Evolutionary conservation across 2,113 vertebrate genomes (phyloP), one percentile per base, ranked within the genome.

Genomic region (Aviceda subcristata): DNA sequence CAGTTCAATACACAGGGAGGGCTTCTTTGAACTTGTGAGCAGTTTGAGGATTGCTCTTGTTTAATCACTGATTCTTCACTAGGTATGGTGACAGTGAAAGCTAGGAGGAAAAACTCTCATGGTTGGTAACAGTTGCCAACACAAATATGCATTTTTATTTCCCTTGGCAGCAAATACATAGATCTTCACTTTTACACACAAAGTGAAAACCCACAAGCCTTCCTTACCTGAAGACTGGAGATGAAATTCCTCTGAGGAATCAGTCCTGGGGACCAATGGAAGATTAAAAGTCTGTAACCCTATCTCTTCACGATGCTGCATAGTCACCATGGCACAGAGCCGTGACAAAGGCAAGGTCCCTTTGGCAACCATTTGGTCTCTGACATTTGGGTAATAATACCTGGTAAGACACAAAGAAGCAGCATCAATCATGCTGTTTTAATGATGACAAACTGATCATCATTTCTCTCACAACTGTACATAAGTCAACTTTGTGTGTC

Each of bases 381-480:
- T 98, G 85, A 99, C 99, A 69, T 99, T 99, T 71, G 99, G 99
- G 96, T 99, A 99, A 92, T 99, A 99, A 96, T 99, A 99, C 95
- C 99, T 99, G 96, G 85, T 4, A 32, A 94, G 66, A 59, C 75
- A 92, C 12, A 93, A 78, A 96, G 85, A 12, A 14, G 18, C 43
- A 88, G 30, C 56, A 46, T 83, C 69, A 74, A 7, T 13, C 66
- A 17, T 6, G 64, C 68, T 22, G 15, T 10, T 30, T 29, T 10
- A 23, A 36, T 20, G 39, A 79, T 8, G 18, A 51, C 12, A 56
- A 56, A 57, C 43, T 17, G 5, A 86, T 48, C 39, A 5, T 7
- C 1, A 10, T 17, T 87, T 56, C 18, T 71, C 46, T 71, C 63
- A 62, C 3, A 16, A 20, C 5, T 36, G 34, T 38, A 74, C 4